Evolutionary conservation across 2,888 invertebrate species (phyloP).

Genomic region (Drosophila mulleri): DNA sequence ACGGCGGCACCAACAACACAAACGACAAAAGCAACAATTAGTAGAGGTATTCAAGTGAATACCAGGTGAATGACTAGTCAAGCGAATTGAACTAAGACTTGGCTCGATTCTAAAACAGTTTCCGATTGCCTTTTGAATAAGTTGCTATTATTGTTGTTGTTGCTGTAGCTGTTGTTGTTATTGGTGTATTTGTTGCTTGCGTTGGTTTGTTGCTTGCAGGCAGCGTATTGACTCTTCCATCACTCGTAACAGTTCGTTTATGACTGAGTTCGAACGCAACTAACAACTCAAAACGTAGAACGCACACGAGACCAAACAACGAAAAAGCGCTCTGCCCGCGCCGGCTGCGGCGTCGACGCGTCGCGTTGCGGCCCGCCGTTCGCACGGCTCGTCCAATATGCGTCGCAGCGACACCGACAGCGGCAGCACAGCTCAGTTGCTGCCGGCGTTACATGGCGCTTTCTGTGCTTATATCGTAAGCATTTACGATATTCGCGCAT

Average conservation of each 20-base stretch:
- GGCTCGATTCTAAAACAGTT: slow-evolving; percentile 20
- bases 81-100: slow-evolving; percentile 27
- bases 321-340: slow-evolving; percentile 38
- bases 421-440: not conserved
- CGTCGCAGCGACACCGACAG: slow-evolving; percentile 10
- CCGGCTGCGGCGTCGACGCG: slow-evolving; percentile 26
- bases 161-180: slow-evolving; percentile 20
- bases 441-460: slow-evolving; percentile 10
- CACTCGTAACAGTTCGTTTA: slow-evolving; percentile 83
- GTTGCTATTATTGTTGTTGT: slow-evolving; percentile 19
- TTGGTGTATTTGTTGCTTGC: slow-evolving; percentile 30
- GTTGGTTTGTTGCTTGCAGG: slow-evolving; percentile 35
- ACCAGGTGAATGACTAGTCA: slow-evolving; percentile 32
- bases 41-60: slow-evolving; percentile 28
- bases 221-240: slow-evolving; percentile 76
- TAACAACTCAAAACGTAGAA: slow-evolving; percentile 70
- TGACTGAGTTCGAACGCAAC: slow-evolving; percentile 82
- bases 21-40: slow-evolving; percentile 14
- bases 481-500: slow-evolving; percentile 46
- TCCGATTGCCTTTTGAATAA: slow-evolving; percentile 11
- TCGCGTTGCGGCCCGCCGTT: slow-evolving; percentile 3
- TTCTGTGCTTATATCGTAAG: slow-evolving; percentile 40
- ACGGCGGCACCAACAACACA: no score
- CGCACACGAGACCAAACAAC: slow-evolving; percentile 39
- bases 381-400: slow-evolving; percentile 13